A percentile compares a stretch with the other conserved stretches of the same genome.
Conservation (phyloP, 92 coral and sea anemone species). For the Porites lobata region DNA sequence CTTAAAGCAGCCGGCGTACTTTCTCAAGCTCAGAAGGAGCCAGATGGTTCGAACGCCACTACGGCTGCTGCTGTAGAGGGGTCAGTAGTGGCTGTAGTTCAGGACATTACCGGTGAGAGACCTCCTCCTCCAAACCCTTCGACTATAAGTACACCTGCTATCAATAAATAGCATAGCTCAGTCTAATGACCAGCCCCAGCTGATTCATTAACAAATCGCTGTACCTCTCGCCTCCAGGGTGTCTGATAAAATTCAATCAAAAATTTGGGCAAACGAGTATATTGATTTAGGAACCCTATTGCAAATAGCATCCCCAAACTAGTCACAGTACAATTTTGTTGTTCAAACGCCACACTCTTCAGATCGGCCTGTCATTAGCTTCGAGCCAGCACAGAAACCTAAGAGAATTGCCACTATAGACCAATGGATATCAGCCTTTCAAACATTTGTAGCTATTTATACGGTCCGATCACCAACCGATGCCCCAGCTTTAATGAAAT, state of each 20-base stretch:
- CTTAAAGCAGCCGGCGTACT: background rate
- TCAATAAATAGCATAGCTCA: no score
- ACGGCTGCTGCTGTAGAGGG: background rate
- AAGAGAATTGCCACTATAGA: background rate
- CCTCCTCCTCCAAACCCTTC: no score
- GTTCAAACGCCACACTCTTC: background rate
- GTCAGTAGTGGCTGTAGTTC: background rate
- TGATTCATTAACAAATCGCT: background rate
- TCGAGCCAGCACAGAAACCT: background rate
- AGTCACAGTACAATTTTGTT: background rate
- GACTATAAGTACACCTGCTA: no score
- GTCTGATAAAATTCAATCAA: background rate
- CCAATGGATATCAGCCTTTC: background rate
- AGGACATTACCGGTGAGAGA: background rate
- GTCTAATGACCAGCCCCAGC: no score
- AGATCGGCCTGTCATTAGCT: background rate
- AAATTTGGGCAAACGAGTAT: background rate
- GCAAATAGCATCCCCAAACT: background rate
- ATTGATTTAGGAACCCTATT: background rate
- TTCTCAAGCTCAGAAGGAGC: background rate
- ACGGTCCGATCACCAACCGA: background rate
- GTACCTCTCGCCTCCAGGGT: background rate
- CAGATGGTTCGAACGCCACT: no score
- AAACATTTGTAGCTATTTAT: background rate
- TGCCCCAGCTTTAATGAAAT: background rate